These are phyloP conservation scores for Taurulus bubalis DNA, from an alignment of 2,113 vertebrate genomes.

Conservation along the genomic window DNA sequence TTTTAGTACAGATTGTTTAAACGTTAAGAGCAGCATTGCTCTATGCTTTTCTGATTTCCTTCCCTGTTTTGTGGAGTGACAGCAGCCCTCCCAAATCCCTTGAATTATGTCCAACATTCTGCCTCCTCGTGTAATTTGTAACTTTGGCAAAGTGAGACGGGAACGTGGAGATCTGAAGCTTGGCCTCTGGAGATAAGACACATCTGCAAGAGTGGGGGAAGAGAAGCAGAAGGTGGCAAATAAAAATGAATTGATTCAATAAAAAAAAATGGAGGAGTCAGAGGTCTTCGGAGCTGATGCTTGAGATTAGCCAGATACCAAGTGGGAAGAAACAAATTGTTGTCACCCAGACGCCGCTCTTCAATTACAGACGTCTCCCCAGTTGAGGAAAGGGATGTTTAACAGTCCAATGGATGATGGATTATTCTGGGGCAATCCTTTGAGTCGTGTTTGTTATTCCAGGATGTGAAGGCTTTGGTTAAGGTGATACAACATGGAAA, in stretches of 20 bases:
- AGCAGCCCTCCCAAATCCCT: slow-evolving; percentile 49
- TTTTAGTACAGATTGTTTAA: slow-evolving; percentile 6
- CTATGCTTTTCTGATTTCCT: neutral
- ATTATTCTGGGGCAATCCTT: slow-evolving; percentile 62
- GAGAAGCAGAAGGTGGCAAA: slow-evolving; percentile 49
- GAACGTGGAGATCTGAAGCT: slow-evolving; percentile 53
- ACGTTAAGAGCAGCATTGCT: neutral
- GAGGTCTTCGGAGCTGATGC: slow-evolving; percentile 61
- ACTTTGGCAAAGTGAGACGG: slow-evolving; percentile 52
- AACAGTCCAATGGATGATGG: slow-evolving; percentile 59
- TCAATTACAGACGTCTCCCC: slow-evolving; percentile 60
- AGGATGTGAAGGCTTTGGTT: slow-evolving; percentile 53
- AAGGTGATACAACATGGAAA: slow-evolving; percentile 45
- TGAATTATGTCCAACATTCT: slow-evolving; percentile 41
- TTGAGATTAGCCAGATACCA: slow-evolving; percentile 77
- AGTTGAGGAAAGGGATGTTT: slow-evolving; percentile 53
- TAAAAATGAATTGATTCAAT: slow-evolving; percentile 62
- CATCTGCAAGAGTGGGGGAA: slow-evolving; percentile 55
- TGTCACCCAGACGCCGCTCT: slow-evolving; percentile 59
- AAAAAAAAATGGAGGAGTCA: slow-evolving; percentile 67
- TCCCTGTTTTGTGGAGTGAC: slow-evolving; percentile 38
- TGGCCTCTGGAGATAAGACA: slow-evolving; percentile 65
- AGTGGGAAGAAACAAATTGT: slow-evolving; percentile 59
- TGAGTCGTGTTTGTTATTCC: slow-evolving; percentile 71
- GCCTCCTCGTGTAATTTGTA: slow-evolving; percentile 65